Base-by-base conservation (phyloP, 2,888 invertebrate species). In the Anthrax anthrax region DNA sequence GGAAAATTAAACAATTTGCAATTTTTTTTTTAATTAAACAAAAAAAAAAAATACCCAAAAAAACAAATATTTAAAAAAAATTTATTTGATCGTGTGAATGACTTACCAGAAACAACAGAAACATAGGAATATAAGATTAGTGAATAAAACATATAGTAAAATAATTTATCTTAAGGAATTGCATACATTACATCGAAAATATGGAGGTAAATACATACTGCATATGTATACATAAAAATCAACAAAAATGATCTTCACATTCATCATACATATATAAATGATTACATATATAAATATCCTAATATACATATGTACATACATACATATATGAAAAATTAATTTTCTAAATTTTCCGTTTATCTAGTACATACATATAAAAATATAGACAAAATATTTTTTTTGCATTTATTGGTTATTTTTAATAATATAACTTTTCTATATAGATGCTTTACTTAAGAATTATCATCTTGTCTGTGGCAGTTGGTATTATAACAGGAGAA, bases 371-470 rank as follows among this genome's bases (percentile, higher is more conserved):
- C 8, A 23, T 8, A 23, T 6, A 23, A 23, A 23, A 23, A 6
- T 23, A 23, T 6, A 23, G 4, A 6, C 8, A 23, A 8, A 23
- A 23, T 23, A 6, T 6, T 23, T 23, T 8, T 23, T 23, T 23
- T 23, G 23, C 5, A 23, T 5, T n/a, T n/a, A n/a, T n/a, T n/a
- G n/a, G n/a, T n/a, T n/a, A n/a, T n/a, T n/a, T n/a, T n/a, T n/a
- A n/a, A n/a, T n/a, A n/a, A n/a, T n/a, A n/a, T n/a, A n/a, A n/a
- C n/a, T n/a, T n/a, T n/a, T n/a, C n/a, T n/a, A 23, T 23, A 23
- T 37, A 49, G 48, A 49, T 49, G 48, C 42, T 43, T 43, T 40
- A 43, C 43, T 38, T 43, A 17, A 46, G 40, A 43, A n/a, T 46
- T 39, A 40, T 49, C 23, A 39, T 45, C 36, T 19, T 49, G 37